Evolutionary conservation across 2,797 vertebrate genomes (phyloP).

Genomic region (Lacerta agilis): DNA sequence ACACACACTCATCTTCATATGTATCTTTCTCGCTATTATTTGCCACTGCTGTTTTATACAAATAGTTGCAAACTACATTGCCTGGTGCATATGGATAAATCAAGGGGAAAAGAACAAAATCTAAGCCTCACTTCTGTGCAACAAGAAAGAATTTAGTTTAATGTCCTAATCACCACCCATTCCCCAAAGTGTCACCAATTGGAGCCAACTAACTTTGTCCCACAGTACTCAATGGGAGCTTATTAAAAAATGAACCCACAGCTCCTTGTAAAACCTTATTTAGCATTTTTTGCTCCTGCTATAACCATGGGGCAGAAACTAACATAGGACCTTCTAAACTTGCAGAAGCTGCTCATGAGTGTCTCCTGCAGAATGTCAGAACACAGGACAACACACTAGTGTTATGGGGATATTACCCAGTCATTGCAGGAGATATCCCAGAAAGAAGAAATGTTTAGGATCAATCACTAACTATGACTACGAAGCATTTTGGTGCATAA

Average conservation of each 20-base stretch:
- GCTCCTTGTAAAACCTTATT: neutral
- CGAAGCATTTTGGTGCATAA: neutral
- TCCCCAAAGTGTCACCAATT: neutral
- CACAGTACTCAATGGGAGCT: neutral
- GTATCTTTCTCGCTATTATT: neutral
- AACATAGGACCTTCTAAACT: neutral
- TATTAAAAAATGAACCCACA: neutral
- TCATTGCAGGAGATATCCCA: neutral
- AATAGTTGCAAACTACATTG: neutral
- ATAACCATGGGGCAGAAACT: neutral
- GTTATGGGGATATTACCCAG: neutral
- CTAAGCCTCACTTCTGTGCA: neutral
- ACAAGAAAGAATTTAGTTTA: neutral
- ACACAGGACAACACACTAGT: neutral
- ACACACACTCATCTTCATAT: neutral
- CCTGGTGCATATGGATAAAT: neutral
- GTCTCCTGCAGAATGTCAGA: neutral
- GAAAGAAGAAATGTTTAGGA: conserved; percentile 18
- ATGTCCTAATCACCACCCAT: neutral
- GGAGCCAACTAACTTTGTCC: neutral
- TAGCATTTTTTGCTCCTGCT: neutral
- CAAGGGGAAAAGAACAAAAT: neutral
- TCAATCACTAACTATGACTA: conserved; percentile 1
- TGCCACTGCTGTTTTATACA: neutral
- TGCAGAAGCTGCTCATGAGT: neutral